Evolutionary conservation across 1,140 invertebrate genomes (phyloP).

Genomic region (Lethrus apterus): DNA sequence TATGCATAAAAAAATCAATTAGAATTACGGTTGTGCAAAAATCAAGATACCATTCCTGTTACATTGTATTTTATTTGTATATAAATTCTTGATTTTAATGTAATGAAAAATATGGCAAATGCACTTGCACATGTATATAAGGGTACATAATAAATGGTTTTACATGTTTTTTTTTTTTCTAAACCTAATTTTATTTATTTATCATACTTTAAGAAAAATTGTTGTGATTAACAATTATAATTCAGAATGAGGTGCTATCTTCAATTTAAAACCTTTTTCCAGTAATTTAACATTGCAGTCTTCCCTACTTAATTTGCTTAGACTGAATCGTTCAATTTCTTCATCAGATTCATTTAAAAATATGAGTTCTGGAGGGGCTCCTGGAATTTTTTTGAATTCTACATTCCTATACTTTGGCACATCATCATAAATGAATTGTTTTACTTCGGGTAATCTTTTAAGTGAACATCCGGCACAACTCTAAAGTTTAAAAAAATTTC

Average conservation of each 20-base stretch:
- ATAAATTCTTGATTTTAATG: too few relatives aligned
- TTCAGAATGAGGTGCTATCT: constrained; percentile 7
- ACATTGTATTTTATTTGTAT: too few relatives aligned
- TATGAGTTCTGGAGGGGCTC: constrained; percentile 59
- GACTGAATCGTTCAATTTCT: constrained; percentile 54
- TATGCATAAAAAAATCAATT: constrained; percentile 72
- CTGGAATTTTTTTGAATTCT: constrained; percentile 59
- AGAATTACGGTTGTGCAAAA: too few relatives aligned
- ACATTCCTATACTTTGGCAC: constrained; percentile 59
- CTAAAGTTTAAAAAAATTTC: too few relatives aligned
- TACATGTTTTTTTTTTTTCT: too few relatives aligned
- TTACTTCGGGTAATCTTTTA: constrained; percentile 65
- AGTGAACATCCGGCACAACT: constrained; percentile 69
- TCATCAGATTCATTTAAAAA: constrained; percentile 52
- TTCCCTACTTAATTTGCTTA: constrained; percentile 51
- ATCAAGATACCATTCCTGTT: too few relatives aligned
- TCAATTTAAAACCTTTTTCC: constrained; percentile 49
- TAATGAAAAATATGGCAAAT: too few relatives aligned
- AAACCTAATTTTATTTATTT: too few relatives aligned
- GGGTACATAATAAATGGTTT: too few relatives aligned
- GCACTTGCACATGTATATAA: too few relatives aligned
- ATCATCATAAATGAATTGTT: constrained; percentile 67
- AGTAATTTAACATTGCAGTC: constrained; percentile 61
- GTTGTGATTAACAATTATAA: too few relatives aligned
- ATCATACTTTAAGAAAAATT: too few relatives aligned